Conservation (phyloP, 2,113 vertebrate genomes). For the Pristiophorus japonicus region DNA sequence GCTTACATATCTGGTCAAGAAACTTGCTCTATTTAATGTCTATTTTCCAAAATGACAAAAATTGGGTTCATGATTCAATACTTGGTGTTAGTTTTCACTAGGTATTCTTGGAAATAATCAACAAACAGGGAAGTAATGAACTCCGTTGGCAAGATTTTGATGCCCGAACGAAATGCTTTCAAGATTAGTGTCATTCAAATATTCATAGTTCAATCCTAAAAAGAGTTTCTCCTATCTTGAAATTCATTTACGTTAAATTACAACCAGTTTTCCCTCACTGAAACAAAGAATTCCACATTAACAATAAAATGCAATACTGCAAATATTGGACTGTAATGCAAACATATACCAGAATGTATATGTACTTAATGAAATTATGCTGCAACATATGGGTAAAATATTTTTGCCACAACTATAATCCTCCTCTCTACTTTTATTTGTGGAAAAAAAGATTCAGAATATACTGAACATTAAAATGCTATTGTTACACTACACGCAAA, state of each 20-base stretch:
- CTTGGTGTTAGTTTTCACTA: neutral
- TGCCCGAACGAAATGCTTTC: constrained; percentile 75
- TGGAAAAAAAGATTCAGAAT: too few species aligned
- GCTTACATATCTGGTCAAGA: neutral
- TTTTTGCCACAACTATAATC: neutral
- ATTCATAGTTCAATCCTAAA: constrained; percentile 78
- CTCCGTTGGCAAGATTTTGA: constrained; percentile 70
- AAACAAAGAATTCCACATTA: neutral
- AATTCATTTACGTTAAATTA: constrained; percentile 63
- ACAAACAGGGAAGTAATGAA: constrained; percentile 60
- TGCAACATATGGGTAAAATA: neutral
- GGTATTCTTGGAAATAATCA: neutral
- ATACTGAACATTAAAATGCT: neutral
- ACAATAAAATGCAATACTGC: neutral
- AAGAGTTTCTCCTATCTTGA: constrained; percentile 72
- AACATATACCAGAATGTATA: neutral
- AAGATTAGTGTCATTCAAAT: constrained; percentile 62
- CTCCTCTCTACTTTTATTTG: too few species aligned
- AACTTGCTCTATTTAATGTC: neutral
- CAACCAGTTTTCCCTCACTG: neutral
- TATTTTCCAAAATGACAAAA: neutral
- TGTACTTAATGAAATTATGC: neutral
- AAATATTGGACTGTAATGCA: neutral
- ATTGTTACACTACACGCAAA: neutral
- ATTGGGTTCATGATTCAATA: neutral